phyloP scores from a whole-genome alignment of 1,140 invertebrate species.

The Drosophila ananassae region DNA sequence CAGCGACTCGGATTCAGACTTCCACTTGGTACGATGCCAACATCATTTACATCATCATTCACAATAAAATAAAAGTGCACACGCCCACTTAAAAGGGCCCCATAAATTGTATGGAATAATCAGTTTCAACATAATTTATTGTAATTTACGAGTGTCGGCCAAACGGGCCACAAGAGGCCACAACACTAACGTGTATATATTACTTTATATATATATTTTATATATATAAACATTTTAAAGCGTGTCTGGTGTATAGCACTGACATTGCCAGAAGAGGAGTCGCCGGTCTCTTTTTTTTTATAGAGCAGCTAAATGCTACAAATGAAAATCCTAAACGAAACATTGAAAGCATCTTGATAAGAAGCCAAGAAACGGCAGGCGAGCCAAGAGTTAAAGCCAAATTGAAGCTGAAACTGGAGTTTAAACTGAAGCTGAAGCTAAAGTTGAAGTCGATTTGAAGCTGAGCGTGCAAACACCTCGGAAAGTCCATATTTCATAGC shows the following conservation, averaged over 20 bases:
- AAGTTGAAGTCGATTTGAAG: constrained; percentile 37
- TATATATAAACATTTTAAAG: constrained; percentile 10
- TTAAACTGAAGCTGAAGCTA: constrained; percentile 19
- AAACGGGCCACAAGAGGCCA: constrained; percentile 47
- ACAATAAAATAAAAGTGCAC: constrained; percentile 82
- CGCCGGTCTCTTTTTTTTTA: constrained; percentile 51
- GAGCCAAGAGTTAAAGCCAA: constrained; percentile 22
- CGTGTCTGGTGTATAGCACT: constrained; percentile 33
- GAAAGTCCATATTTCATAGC: constrained; percentile 72
- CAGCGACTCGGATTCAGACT: constrained; percentile 26
- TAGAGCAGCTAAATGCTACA: constrained; percentile 80
- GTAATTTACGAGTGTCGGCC: constrained; percentile 81
- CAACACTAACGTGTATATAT: constrained; percentile 16
- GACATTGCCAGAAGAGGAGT: constrained; percentile 68
- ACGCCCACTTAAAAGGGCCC: constrained; percentile 80
- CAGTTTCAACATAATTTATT: constrained; percentile 83
- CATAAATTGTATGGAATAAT: constrained; percentile 82
- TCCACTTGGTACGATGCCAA: constrained; percentile 52
- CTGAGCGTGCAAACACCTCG: constrained; percentile 76
- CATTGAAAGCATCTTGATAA: constrained; percentile 82
- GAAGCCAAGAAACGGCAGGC: constrained; percentile 43
- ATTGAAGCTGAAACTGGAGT: constrained; percentile 16
- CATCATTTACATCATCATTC: constrained; percentile 82
- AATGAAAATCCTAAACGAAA: constrained; percentile 82
- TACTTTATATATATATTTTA: constrained; percentile 12